phyloP scores from a whole-genome alignment of 2,888 invertebrate genomes.

The Oxytorus armatus region DNA sequence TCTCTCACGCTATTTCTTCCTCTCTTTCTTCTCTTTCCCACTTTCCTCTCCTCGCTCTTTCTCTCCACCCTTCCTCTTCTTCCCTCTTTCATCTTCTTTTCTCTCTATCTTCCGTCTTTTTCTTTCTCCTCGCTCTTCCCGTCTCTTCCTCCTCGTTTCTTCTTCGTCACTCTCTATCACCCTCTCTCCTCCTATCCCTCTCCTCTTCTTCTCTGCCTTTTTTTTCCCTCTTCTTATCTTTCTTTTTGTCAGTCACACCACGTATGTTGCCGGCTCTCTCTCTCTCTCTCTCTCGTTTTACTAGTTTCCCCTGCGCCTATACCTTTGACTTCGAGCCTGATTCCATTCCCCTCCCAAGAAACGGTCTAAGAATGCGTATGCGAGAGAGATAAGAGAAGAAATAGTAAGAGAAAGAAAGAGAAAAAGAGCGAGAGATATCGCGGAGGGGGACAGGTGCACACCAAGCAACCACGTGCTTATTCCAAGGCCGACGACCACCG shows the following conservation, averaged over 20 bases:
- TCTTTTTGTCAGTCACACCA: constrained; percentile 1
- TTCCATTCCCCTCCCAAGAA: constrained; percentile 16
- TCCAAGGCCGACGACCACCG: constrained; percentile 78
- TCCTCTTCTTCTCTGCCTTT: background rate
- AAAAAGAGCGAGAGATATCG: constrained; percentile 28
- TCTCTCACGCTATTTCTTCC: constrained; percentile 16
- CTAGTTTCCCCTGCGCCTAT: constrained; percentile 15
- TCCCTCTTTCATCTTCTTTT: constrained; percentile 32
- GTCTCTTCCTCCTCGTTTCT: constrained; percentile 4
- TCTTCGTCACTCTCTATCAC: background rate
- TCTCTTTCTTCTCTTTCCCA: background rate
- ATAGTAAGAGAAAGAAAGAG: constrained; percentile 34
- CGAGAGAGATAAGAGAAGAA: constrained; percentile 25
- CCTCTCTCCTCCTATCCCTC: constrained; percentile 2
- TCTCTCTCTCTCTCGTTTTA: constrained; percentile 24
- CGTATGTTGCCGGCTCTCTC: constrained; percentile 8
- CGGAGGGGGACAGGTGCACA: constrained; percentile 70
- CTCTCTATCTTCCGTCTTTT: constrained; percentile 42
- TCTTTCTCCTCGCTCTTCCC: constrained; percentile 36
- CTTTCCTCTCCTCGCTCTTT: constrained; percentile 26
- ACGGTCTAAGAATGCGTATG: background rate
- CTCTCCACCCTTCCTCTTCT: constrained; percentile 30
- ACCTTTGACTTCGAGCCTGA: constrained; percentile 23
- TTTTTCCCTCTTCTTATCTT: background rate
- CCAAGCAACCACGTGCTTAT: constrained; percentile 78